Base-by-base conservation (phyloP, 1,140 invertebrate species). In the Cherax quadricarinatus region DNA sequence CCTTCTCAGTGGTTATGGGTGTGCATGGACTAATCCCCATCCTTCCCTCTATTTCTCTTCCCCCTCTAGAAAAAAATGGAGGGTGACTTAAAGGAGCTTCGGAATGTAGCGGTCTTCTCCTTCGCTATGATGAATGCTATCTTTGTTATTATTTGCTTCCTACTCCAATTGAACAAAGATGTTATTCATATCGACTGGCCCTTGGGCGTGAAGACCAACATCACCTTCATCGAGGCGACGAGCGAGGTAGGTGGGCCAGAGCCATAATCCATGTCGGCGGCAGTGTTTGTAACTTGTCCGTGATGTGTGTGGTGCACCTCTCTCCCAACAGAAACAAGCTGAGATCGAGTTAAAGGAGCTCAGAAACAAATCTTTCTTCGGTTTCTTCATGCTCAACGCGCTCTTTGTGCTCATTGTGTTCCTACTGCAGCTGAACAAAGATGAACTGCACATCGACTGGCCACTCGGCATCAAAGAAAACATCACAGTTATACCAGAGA, bases 311-410 rank as follows among this genome's bases (percentile, higher is more conserved):
- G 84, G 87, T 70, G 62, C n/a, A 18, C 12, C 16, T 90, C 62
- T 90, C 78, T 86, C 51, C 70, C 80, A 96, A 96, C 96, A 99
- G 97, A 97, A 97, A 95, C 96, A 97, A 94, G 97, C 99, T 94
- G 97, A 97, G 94, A 95, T 96, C 94, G 98, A 99, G 95, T 96
- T 99, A 95, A 97, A 97, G 95, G 98, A 98, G 94, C 96, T 99
- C 94, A 96, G 98, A 94, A 99, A 99, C 97, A 99, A 99, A 95
- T 98, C 98, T 94, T 98, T 99, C 92, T 99, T 99, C 95, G 98
- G 98, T 94, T 99, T 99, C 97, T 98, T 99, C 96, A 99, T 99
- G 98, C 97, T 99, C 96, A 99, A 99, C 97, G 98, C 98, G 95
- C 97, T 99, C 94, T 99, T 99, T 96, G 98, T 99, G 95, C 97